phyloP scores from a whole-genome alignment of 2,113 vertebrate genomes.

The Gnathonemus echidnorhynchus region DNA sequence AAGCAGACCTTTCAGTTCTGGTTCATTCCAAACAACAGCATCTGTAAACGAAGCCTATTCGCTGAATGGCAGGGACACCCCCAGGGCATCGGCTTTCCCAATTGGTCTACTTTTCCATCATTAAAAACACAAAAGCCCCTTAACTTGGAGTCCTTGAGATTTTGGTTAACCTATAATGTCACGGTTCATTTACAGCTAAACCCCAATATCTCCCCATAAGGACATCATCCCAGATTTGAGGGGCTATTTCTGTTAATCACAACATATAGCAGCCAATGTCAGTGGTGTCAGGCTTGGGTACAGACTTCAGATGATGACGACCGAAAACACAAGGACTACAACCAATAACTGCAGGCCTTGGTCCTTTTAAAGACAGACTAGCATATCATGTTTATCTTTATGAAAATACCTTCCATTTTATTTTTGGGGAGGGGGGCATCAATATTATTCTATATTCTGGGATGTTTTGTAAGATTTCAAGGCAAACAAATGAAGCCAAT shows the following conservation, averaged over 20 bases:
- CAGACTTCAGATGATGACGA: not conserved
- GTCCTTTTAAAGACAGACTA: not conserved
- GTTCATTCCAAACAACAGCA: not conserved
- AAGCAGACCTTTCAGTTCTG: not conserved
- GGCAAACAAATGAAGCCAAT: slow-evolving; percentile 61
- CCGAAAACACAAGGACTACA: not conserved
- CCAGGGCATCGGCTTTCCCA: not conserved
- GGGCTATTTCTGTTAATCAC: not conserved
- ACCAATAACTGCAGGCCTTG: not conserved
- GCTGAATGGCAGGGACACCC: not conserved
- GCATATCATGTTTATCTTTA: not conserved
- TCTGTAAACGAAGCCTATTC: not conserved
- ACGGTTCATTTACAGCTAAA: not conserved
- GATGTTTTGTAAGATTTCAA: slow-evolving; percentile 46
- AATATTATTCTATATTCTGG: not conserved
- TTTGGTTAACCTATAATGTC: not conserved
- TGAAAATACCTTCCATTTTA: not conserved
- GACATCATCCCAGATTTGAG: not conserved
- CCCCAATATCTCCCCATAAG: not conserved
- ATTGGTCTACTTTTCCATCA: not conserved
- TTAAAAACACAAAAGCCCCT: not conserved
- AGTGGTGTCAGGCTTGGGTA: not conserved
- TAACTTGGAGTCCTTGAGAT: no score
- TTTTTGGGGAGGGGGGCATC: not conserved
- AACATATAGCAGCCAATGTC: not conserved